Conservation (phyloP, 2,797 vertebrate species). For the Myotis myotis region DNA sequence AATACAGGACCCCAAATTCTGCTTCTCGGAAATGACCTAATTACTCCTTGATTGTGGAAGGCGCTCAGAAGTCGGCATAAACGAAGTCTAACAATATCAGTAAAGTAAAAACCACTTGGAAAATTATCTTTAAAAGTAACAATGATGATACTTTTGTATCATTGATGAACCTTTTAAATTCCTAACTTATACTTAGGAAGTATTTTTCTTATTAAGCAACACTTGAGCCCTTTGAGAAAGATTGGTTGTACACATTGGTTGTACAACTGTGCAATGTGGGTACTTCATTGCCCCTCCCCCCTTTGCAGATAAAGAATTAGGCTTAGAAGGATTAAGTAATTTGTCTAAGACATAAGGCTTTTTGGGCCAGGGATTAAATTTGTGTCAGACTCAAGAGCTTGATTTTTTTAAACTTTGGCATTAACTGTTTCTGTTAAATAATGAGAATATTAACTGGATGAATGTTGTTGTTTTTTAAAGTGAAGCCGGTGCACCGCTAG, state of each 20-base stretch:
- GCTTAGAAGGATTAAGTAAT: not conserved
- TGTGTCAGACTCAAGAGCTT: not conserved
- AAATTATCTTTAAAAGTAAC: not conserved
- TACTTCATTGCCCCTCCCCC: not conserved
- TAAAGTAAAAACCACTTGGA: not conserved
- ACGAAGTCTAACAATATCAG: not conserved
- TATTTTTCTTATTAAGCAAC: not conserved
- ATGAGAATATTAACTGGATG: not conserved
- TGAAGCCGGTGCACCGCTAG: not conserved
- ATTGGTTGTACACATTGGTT: not conserved
- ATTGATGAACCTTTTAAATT: not conserved
- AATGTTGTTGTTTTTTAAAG: not conserved
- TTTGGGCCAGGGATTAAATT: not conserved
- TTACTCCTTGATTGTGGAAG: not conserved
- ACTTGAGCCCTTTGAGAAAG: not conserved
- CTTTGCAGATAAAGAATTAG: not conserved
- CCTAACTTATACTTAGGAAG: not conserved
- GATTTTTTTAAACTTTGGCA: not conserved
- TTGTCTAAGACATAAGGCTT: not conserved
- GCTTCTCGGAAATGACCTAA: conserved; percentile 4
- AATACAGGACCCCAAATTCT: not conserved
- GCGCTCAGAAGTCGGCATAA: not conserved
- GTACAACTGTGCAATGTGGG: not conserved
- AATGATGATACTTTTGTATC: not conserved
- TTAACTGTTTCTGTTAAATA: conserved; percentile 34